These are phyloP conservation scores for Trypoxylus dichotomus DNA, from an alignment of 1,140 invertebrate species.

Conservation along the genomic window DNA sequence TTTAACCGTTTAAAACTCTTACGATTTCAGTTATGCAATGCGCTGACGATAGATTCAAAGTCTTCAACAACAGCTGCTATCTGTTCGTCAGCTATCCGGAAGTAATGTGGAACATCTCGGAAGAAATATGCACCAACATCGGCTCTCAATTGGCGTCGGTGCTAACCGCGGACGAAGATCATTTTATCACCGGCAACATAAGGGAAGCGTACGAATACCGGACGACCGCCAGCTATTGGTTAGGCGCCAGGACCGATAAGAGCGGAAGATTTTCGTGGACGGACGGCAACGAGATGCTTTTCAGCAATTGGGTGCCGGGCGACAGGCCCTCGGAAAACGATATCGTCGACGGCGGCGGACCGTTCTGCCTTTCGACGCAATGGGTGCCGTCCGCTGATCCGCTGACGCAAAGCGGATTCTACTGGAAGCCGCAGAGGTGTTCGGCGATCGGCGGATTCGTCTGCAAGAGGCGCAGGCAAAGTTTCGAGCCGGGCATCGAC, in stretches of 20 bases:
- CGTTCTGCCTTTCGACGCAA: constrained; percentile 62
- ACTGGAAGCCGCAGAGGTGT: constrained; percentile 64
- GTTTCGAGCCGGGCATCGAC: constrained; percentile 43
- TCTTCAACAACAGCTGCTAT: constrained; percentile 70
- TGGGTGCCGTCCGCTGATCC: constrained; percentile 64
- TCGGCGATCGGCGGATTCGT: constrained; percentile 63
- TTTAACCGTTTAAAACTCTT: no score
- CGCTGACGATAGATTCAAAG: constrained; percentile 64
- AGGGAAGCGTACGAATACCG: constrained; percentile 67
- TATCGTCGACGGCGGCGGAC: constrained; percentile 50
- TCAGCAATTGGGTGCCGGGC: constrained; percentile 61
- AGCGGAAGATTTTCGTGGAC: constrained; percentile 57
- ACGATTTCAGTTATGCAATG: constrained; percentile 58
- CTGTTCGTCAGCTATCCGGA: constrained; percentile 71
- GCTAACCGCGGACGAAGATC: constrained; percentile 64
- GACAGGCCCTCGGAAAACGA: constrained; percentile 48
- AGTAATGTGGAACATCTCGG: constrained; percentile 72
- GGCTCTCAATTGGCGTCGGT: constrained; percentile 63
- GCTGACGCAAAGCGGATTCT: constrained; percentile 63
- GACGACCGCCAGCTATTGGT: constrained; percentile 69
- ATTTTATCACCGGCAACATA: constrained; percentile 66
- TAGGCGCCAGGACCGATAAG: constrained; percentile 56
- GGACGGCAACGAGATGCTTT: constrained; percentile 60
- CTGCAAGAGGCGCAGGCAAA: constrained; percentile 47
- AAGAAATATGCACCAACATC: constrained; percentile 69